Base-by-base conservation (phyloP, 2,888 invertebrate species). In the Troides oblongomaculatus region DNA sequence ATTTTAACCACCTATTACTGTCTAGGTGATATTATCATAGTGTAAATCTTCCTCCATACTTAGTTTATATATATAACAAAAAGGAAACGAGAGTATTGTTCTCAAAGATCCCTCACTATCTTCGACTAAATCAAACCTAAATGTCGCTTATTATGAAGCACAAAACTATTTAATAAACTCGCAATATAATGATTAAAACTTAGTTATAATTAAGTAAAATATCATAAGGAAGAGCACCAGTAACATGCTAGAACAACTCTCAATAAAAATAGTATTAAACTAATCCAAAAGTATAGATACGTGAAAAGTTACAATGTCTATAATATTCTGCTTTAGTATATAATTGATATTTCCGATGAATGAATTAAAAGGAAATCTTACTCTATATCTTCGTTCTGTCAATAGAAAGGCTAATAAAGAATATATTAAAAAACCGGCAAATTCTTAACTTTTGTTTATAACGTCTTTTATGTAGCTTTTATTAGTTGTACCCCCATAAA, bases 401-500 rank as follows among this genome's bases (percentile, higher is more conserved):
- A n/a, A n/a, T 10, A 23, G 12, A 12, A 58, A 58, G 23, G 57
- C 23, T 12, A 12, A 58, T 12, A 58, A 58, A 58, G 23, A 23
- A 12, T 5, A 25, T 58, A 23, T 23, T 14, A 21, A 58, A 58
- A 12, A 23, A 14, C 23, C 57, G 14, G 14, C n/a, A 53, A 53
- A 53, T 64, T 30, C 53, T 56, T 64, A 39, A 21, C 39, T 58
- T 39, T 57, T 43, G 39, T 64, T 57, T 39, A 23, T 62, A 58
- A 23, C 62, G 17, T 63, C 30, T 18, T 63, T 36, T 63, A 57
- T 62, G 66, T 59, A 83, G 84, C 85, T 89, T 88, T 89, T 86
- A 89, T 87, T 89, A 81, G 84, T 82, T 85, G 84, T 83, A 84
- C 82, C 83, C 82, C 77, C 81, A 82, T 83, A 81, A 87, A 84